Conservation (phyloP, 37 sponge, comb jelly and placozoan genomes). For the Spongilla lacustris region DNA sequence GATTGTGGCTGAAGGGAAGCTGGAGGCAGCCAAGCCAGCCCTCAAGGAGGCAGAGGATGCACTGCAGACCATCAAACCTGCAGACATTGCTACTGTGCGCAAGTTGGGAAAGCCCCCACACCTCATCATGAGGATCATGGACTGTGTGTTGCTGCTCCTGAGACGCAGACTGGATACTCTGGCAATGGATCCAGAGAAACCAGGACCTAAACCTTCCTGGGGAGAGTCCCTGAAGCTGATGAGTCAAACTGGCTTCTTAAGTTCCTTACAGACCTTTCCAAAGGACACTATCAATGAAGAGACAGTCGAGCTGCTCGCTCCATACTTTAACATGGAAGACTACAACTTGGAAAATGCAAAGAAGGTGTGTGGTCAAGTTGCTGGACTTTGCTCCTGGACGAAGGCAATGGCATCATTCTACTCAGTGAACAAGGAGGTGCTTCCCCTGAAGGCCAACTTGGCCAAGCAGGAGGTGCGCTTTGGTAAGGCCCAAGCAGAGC, state of each 20-base stretch:
- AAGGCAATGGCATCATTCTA: conserved; percentile 94
- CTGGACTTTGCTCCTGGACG: conserved; percentile 99
- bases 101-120: conserved; percentile 98
- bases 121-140: conserved; percentile 99
- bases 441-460: conserved; percentile 98
- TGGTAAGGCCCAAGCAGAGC: conserved; percentile 71
- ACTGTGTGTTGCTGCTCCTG: conserved; percentile 95
- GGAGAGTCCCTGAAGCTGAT: conserved; percentile 96
- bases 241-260: conserved; percentile 89
- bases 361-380: conserved; percentile 98
- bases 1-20: conserved; percentile 88
- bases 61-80: conserved; percentile 96
- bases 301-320: conserved; percentile 94
- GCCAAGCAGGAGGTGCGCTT: conserved; percentile 83
- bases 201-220: conserved; percentile 92
- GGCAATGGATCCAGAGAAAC: conserved; percentile 82
- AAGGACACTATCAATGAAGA: conserved; percentile 99
- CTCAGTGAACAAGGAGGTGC: conserved; percentile 95
- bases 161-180: conserved; percentile 58
- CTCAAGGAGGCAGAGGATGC: conserved; percentile 97
- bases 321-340: conserved; percentile 96
- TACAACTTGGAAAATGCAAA: conserved; percentile 91
- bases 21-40: conserved; percentile 93
- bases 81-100: conserved; percentile 96
- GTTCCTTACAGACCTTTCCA: conserved; percentile 85